phyloP scores from a whole-genome alignment of 1,140 invertebrate species.

The Pteromalus puparum region DNA sequence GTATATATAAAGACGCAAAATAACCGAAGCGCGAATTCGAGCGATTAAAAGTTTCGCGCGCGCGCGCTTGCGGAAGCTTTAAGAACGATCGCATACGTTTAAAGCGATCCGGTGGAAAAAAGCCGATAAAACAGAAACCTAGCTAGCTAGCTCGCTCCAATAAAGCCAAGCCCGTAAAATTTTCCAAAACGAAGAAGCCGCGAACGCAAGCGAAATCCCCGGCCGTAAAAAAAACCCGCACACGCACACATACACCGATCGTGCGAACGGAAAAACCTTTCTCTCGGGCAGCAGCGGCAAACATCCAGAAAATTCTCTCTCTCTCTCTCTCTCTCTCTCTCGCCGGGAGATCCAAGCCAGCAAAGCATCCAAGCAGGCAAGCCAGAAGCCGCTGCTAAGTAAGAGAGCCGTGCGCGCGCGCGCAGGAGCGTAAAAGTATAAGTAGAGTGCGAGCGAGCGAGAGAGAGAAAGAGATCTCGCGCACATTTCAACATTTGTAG shows the following conservation, averaged over 20 bases:
- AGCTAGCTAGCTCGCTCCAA: background rate
- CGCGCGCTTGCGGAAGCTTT: background rate
- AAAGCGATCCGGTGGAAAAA: background rate
- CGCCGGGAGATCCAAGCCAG: background rate
- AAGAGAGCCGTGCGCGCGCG: constrained; percentile 29
- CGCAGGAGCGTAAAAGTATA: constrained; percentile 46
- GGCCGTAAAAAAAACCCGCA: background rate
- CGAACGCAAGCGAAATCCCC: background rate
- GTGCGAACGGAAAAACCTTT: constrained; percentile 30
- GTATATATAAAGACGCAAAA: too few species aligned
- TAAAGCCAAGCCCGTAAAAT: background rate
- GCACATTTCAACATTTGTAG: constrained; percentile 52
- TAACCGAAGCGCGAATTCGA: too few species aligned
- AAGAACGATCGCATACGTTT: background rate
- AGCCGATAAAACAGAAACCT: constrained; percentile 33
- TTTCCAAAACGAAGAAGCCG: background rate
- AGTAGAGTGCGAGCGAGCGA: constrained; percentile 29
- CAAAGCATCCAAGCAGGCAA: background rate
- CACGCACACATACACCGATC: background rate
- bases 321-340: background rate
- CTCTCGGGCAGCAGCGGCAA: constrained; percentile 10
- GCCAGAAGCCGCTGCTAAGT: constrained; percentile 30
- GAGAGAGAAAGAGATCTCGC: constrained; percentile 33
- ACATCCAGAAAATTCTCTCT: constrained; percentile 43
- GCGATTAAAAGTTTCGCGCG: background rate